These are phyloP conservation scores for Lepidurus arcticus DNA, from an alignment of 1,140 invertebrate genomes.

Conservation along the genomic window DNA sequence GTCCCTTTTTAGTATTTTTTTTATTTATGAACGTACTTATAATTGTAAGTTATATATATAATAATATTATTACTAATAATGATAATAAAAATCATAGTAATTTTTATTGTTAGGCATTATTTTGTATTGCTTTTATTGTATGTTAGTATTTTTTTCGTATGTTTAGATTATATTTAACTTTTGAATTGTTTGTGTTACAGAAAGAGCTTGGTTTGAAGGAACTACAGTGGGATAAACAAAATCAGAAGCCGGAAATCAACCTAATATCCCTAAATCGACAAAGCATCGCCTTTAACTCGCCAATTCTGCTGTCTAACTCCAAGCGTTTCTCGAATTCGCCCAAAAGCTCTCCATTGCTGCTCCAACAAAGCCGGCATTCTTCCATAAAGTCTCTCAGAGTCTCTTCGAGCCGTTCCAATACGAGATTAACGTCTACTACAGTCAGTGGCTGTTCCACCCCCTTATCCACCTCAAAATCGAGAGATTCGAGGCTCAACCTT, in stretches of 20 bases:
- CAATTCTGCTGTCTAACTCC: neutral
- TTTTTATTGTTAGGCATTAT: too few species aligned
- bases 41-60: too few species aligned
- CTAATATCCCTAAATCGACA: neutral
- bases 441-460: neutral
- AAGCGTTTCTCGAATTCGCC: neutral
- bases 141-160: conserved; percentile 23
- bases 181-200: conserved; percentile 41
- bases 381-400: neutral
- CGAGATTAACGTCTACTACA: neutral
- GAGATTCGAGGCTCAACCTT: neutral
- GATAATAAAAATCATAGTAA: too few species aligned
- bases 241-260: neutral
- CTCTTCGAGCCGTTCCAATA: neutral
- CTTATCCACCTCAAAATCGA: neutral
- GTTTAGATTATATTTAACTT: conserved; percentile 29
- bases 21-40: too few species aligned
- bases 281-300: neutral
- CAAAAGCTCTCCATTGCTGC: neutral
- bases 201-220: conserved; percentile 50
- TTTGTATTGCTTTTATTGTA: too few species aligned
- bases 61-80: too few species aligned
- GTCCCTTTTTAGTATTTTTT: too few species aligned
- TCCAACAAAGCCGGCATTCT: neutral
- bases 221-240: conserved; percentile 44